Conservation (phyloP, 2,797 vertebrate genomes). For the Holocentrus rufus region DNA sequence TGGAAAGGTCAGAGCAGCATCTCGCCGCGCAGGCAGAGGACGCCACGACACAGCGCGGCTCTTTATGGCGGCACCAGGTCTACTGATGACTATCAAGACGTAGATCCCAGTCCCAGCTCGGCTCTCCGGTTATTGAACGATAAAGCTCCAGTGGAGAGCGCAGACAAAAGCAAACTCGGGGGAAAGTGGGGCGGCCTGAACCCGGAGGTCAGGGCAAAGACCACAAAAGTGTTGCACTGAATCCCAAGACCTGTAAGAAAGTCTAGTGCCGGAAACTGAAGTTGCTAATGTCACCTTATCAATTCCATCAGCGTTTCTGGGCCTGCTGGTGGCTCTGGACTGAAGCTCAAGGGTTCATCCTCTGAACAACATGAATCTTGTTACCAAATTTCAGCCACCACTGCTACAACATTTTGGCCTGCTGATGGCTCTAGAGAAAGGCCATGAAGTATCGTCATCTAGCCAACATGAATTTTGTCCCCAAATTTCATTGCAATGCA, state of each 20-base stretch:
- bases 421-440: too few species aligned
- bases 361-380: too few species aligned
- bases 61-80: slow-evolving; percentile 37
- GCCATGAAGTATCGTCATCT: too few species aligned
- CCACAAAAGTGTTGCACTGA: slow-evolving; percentile 29
- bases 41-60: slow-evolving; percentile 8
- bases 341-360: too few species aligned
- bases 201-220: slow-evolving; percentile 11
- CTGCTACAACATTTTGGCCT: too few species aligned
- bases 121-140: slow-evolving; percentile 46
- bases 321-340: too few species aligned
- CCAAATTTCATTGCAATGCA: too few species aligned
- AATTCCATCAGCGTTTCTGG: not conserved
- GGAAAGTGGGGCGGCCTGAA: slow-evolving; percentile 17
- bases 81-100: slow-evolving; percentile 47
- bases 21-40: slow-evolving; percentile 7
- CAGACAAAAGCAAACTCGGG: slow-evolving; percentile 33
- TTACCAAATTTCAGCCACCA: too few species aligned
- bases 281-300: not conserved
- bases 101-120: slow-evolving; percentile 46
- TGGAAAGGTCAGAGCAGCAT: slow-evolving; percentile 72
- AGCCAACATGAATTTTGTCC: too few species aligned
- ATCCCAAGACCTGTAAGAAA: slow-evolving; percentile 46
- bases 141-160: slow-evolving; percentile 36
- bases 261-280: slow-evolving; percentile 13